Conservation (phyloP, 1,140 invertebrate species). For the Caligus rogercresseyi region DNA sequence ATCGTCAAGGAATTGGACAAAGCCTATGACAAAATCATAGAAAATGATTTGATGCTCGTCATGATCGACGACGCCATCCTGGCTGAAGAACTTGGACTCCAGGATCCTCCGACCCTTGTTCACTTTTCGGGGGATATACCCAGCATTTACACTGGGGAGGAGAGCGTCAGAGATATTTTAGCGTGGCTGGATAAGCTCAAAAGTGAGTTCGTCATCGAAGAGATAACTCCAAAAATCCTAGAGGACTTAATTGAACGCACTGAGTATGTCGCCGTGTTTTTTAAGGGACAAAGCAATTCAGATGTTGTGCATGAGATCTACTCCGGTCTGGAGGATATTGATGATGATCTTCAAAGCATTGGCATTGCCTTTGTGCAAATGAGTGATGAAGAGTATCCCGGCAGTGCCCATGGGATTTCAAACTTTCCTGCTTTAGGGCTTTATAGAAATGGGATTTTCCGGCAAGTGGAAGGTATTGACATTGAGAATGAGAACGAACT, state of each 20-base stretch:
- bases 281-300: slow-evolving; percentile 38
- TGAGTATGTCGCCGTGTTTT: slow-evolving; percentile 82
- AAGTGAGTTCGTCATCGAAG: slow-evolving; percentile 75
- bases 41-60: slow-evolving; percentile 66
- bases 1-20: slow-evolving; percentile 76
- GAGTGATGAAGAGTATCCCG: slow-evolving; percentile 38
- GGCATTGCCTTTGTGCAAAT: slow-evolving; percentile 88
- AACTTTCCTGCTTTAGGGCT: slow-evolving; percentile 67
- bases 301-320: slow-evolving; percentile 27
- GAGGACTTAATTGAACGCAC: slow-evolving; percentile 68
- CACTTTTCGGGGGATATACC: slow-evolving; percentile 71
- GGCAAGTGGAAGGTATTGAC: slow-evolving; percentile 50
- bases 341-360: slow-evolving; percentile 27
- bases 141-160: slow-evolving; percentile 54
- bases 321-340: slow-evolving; percentile 30
- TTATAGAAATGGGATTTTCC: slow-evolving; percentile 54
- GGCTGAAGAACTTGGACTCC: slow-evolving; percentile 73
- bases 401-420: slow-evolving; percentile 63
- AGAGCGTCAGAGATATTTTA: slow-evolving; percentile 77
- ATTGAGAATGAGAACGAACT: slow-evolving; percentile 73
- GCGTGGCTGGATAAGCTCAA: slow-evolving; percentile 78
- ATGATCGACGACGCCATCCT: slow-evolving; percentile 80
- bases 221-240: slow-evolving; percentile 83
- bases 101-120: slow-evolving; percentile 63
- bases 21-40: slow-evolving; percentile 81